Base-by-base conservation (phyloP, 92 coral and sea anemone genomes). In the Plumapathes pennacea region DNA sequence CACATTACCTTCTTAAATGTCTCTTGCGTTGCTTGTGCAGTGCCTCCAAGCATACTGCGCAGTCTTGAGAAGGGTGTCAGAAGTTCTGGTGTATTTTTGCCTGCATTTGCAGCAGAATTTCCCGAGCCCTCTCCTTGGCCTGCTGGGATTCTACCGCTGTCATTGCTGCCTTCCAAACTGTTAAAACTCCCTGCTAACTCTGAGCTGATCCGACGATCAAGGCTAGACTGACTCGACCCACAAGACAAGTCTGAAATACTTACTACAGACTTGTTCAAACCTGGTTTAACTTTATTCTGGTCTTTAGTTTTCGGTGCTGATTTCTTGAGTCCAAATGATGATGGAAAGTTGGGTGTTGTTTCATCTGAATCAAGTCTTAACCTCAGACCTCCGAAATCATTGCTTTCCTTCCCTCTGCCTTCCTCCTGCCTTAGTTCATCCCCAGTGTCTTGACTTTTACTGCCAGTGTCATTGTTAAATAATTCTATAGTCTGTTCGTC, bases 401-500 rank as follows among this genome's bases (percentile, higher is more conserved):
- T 57, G 46, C 53, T 85, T 23, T 55, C 72, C 6, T 33, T 66
- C 29, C 57, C 66, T 8, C 47, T 52, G 25, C 24, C 42, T 15
- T 58, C 48, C 3, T 53, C 46, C 19, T 30, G 32, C n/a, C 8
- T 38, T 25, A 33, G 46, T 15, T 73, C 80, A 14, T 46, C 45
- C 28, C 42, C 52, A 14, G 19, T 38, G 9, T 10, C 29, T 30
- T 73, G 45, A 41, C 69, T 50, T 51, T 79, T 74, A 38, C 58
- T 67, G 18, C 40, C 47, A 2, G 75, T 71, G 14, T 64, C 81
- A 32, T 88, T 85, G 36, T 67, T 57, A 54, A 88, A 91, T 38
- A 91, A 64, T 47, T 91, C 97, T 66, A 91, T 46, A 5, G 92
- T 91, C 37, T 48, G 41, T 28, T 89, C 96, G 15, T 88, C 92